Evolutionary conservation across 2,888 invertebrate genomes (phyloP).

Genomic region (Leptopilina myrica): DNA sequence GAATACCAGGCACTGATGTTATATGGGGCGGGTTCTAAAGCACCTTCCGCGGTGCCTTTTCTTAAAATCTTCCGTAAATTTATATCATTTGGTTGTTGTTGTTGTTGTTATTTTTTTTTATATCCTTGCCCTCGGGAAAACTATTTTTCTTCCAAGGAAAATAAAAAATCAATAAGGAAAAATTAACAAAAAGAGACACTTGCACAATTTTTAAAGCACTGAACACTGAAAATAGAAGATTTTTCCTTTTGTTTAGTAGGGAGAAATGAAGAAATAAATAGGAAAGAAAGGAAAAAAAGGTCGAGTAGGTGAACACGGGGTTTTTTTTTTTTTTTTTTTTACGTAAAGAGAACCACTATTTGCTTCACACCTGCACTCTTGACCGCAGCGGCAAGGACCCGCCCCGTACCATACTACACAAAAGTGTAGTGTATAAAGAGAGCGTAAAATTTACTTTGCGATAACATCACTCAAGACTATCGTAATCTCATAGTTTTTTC

Average conservation of each 20-base stretch:
- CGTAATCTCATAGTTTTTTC: conserved; percentile 45
- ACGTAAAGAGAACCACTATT: conserved; percentile 36
- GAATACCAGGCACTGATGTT: conserved; percentile 62
- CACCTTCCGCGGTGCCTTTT: conserved; percentile 51
- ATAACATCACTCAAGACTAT: conserved; percentile 67
- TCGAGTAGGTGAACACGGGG: neutral
- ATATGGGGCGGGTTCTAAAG: conserved; percentile 58
- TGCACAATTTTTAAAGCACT: too few species aligned
- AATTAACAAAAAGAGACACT: too few species aligned
- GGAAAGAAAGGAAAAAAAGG: conserved; percentile 14
- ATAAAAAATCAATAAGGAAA: too few species aligned
- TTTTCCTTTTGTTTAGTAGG: too few species aligned
- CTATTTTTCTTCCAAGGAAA: neutral
- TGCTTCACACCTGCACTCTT: conserved; percentile 54
- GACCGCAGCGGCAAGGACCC: conserved; percentile 68
- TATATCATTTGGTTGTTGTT: too few species aligned
- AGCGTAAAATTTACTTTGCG: conserved; percentile 74
- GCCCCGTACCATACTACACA: conserved; percentile 73
- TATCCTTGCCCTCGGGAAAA: too few species aligned
- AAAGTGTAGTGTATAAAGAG: conserved; percentile 75
- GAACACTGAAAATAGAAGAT: too few species aligned
- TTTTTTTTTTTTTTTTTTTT: too few species aligned
- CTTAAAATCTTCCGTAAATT: conserved; percentile 23
- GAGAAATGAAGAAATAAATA: neutral
- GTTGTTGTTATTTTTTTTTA: too few species aligned